Conservation (phyloP, 2,888 invertebrate genomes). For the Sphaerophoria taeniata region DNA sequence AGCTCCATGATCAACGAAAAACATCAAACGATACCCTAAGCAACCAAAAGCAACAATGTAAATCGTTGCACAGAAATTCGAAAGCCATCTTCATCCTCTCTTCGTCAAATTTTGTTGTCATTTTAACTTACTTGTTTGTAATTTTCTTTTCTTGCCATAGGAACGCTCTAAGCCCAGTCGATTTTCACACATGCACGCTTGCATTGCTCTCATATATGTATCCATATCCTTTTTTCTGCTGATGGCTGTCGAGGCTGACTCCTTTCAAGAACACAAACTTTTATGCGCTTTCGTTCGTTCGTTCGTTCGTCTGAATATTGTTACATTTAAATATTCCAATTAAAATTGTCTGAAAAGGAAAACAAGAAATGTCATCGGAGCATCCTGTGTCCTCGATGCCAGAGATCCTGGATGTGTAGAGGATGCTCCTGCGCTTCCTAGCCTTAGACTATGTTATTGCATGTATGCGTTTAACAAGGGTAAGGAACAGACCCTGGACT, state of each 20-base stretch:
- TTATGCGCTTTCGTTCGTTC: slow-evolving; percentile 18
- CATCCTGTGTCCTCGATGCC: slow-evolving; percentile 36
- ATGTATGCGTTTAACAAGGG: slow-evolving; percentile 2
- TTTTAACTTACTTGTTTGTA: slow-evolving; percentile 8
- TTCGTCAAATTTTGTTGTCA: not conserved
- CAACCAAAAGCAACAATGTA: slow-evolving; percentile 41
- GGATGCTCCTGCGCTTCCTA: not conserved
- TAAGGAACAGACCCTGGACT: too few relatives aligned
- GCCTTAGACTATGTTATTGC: not conserved
- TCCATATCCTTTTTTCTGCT: not conserved
- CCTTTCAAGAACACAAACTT: slow-evolving; percentile 25
- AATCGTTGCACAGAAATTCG: slow-evolving; percentile 5
- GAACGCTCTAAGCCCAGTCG: slow-evolving; percentile 39
- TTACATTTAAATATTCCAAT: slow-evolving; percentile 72
- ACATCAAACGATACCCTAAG: slow-evolving; percentile 1
- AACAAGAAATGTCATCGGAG: slow-evolving; percentile 64
- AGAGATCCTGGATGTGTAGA: not conserved
- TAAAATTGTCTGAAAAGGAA: slow-evolving; percentile 68
- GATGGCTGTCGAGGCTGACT: slow-evolving; percentile 15
- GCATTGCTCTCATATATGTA: not conserved
- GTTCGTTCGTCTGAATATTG: slow-evolving; percentile 20
- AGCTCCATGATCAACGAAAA: slow-evolving; percentile 22
- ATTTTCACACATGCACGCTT: slow-evolving; percentile 43
- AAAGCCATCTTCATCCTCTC: not conserved
- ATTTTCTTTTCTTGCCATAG: slow-evolving; percentile 16